phyloP scores from a whole-genome alignment of 1,140 invertebrate genomes.

The Drosophila mayri region DNA sequence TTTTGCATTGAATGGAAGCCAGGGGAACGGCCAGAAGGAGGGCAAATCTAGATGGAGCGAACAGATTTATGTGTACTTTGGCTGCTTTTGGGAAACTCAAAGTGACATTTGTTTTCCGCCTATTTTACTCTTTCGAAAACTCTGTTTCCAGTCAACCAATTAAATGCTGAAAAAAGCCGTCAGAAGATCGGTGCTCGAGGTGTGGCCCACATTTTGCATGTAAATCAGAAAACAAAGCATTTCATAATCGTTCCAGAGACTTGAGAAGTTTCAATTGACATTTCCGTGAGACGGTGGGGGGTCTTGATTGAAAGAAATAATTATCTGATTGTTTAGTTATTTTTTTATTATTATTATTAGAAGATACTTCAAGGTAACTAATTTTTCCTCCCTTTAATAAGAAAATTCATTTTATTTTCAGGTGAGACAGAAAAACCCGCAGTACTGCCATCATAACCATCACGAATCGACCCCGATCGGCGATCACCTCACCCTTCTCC shows the following conservation, averaged over 20 bases:
- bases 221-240: constrained; percentile 42
- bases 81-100: constrained; percentile 45
- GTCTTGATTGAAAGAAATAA: constrained; percentile 20
- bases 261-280: constrained; percentile 47
- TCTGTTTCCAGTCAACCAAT: constrained; percentile 35
- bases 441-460: constrained; percentile 3
- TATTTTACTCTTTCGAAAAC: constrained; percentile 24
- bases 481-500: constrained; percentile 2
- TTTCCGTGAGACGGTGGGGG: constrained; percentile 24
- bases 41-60: constrained; percentile 26
- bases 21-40: constrained; percentile 18
- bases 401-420: neutral
- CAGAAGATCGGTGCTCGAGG: constrained; percentile 26
- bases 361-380: neutral
- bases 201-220: constrained; percentile 46
- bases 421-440: neutral
- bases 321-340: constrained; percentile 5
- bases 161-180: constrained; percentile 44
- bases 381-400: neutral
- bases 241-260: constrained; percentile 44
- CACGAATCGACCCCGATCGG: constrained; percentile 11
- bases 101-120: constrained; percentile 35
- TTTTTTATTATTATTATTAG: neutral
- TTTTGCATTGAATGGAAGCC: constrained; percentile 67
- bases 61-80: constrained; percentile 21